A percentile compares a stretch with the other conserved stretches of the same genome.
Conservation (phyloP, 1,140 invertebrate genomes). For the Cyclargus thomasi region DNA sequence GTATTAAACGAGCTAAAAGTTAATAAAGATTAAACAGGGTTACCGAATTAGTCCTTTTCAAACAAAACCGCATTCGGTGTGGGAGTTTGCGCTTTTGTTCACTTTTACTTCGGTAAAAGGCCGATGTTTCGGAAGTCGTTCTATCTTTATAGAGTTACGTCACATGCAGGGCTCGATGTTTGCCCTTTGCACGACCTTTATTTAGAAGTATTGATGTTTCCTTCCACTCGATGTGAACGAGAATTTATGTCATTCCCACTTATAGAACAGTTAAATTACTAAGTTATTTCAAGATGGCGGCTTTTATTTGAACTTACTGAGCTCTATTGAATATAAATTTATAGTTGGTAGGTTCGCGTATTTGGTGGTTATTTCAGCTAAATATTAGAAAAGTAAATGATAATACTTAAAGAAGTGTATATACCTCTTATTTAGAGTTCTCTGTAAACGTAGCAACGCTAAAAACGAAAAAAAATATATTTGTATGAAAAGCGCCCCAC, state of each 20-base stretch:
- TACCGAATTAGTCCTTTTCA: slow-evolving; percentile 1
- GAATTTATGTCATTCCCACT: slow-evolving; percentile 1
- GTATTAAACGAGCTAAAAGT: background rate
- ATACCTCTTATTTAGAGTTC: too few species aligned
- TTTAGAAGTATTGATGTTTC: slow-evolving; percentile 13
- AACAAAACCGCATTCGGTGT: background rate
- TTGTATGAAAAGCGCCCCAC: too few species aligned
- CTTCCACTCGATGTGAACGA: background rate
- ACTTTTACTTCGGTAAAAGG: background rate
- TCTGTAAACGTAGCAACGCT: too few species aligned
- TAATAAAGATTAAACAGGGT: background rate
- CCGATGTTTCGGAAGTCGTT: background rate
- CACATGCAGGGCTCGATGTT: background rate
- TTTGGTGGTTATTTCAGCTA: too few species aligned
- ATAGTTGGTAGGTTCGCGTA: too few species aligned
- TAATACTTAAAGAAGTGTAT: too few species aligned
- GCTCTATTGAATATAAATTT: too few species aligned
- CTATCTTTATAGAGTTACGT: slow-evolving; percentile 3
- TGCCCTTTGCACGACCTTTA: slow-evolving; percentile 14
- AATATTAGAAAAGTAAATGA: too few species aligned
- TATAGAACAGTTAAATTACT: background rate
- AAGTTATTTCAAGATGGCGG: background rate
- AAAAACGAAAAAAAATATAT: too few species aligned
- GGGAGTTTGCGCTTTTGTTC: background rate
- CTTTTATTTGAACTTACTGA: too few species aligned